A percentile compares a stretch with the other conserved stretches of the same genome.
These are phyloP conservation scores for Andrena camellia DNA, from an alignment of 2,888 invertebrate genomes.

Conservation along the genomic window DNA sequence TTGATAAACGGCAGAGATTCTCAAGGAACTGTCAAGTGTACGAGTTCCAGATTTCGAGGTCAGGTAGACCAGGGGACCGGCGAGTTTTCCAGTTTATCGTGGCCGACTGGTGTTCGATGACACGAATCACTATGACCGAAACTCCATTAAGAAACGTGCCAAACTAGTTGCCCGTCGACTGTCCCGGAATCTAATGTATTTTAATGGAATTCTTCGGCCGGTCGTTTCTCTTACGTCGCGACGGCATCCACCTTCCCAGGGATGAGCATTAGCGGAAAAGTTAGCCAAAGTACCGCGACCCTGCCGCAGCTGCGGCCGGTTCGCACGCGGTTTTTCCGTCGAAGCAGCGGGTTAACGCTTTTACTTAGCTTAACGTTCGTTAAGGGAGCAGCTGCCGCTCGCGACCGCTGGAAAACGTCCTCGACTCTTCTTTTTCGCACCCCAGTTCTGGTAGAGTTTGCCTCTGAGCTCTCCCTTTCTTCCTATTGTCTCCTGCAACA, in stretches of 20 bases:
- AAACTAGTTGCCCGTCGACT: constrained; percentile 47
- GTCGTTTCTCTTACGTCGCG: constrained; percentile 68
- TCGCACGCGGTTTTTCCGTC: constrained; percentile 77
- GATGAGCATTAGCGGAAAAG: constrained; percentile 68
- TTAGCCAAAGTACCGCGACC: constrained; percentile 75
- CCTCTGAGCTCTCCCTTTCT: neutral
- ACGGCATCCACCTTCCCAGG: constrained; percentile 58
- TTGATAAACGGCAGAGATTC: neutral
- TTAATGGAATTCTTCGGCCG: constrained; percentile 74
- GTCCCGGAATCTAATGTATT: constrained; percentile 73
- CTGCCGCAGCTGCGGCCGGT: constrained; percentile 71
- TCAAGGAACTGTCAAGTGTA: neutral
- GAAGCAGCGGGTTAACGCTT: constrained; percentile 77
- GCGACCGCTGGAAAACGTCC: constrained; percentile 68
- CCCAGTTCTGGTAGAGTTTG: constrained; percentile 28
- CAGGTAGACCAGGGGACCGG: constrained; percentile 7
- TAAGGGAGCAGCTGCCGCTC: constrained; percentile 73
- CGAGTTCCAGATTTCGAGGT: constrained; percentile 14
- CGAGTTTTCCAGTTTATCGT: constrained; percentile 15
- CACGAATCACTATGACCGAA: constrained; percentile 43
- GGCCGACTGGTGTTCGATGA: constrained; percentile 20
- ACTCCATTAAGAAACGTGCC: constrained; percentile 66
- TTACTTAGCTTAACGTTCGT: constrained; percentile 73
- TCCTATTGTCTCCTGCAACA: constrained; percentile 21
- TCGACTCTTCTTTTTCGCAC: constrained; percentile 65